phyloP scores from a whole-genome alignment of 2,888 invertebrate species.

The Ceratothoa steindachneri region DNA sequence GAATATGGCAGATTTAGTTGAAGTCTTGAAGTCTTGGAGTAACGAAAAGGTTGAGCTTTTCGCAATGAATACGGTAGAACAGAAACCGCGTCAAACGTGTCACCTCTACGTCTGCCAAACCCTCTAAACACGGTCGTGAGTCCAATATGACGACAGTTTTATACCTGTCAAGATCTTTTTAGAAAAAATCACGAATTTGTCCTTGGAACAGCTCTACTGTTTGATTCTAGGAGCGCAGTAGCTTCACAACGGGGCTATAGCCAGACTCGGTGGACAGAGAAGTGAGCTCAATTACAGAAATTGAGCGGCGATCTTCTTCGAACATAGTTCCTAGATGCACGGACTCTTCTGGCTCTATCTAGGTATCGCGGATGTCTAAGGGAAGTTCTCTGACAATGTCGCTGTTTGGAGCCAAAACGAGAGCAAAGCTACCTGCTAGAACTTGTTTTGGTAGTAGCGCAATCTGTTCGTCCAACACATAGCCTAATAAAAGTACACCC shows the following conservation, averaged over 20 bases:
- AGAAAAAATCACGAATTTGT: not conserved
- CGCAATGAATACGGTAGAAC: not conserved
- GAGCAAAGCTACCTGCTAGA: not conserved
- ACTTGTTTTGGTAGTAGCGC: not conserved
- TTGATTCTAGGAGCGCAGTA: not conserved
- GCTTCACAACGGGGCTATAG: not conserved
- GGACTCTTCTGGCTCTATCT: not conserved
- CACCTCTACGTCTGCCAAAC: not conserved
- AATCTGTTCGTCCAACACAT: not conserved
- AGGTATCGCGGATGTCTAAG: not conserved
- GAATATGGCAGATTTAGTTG: not conserved
- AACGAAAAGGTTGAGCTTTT: not conserved
- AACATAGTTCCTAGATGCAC: slow-evolving; percentile 1
- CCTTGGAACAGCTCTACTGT: not conserved
- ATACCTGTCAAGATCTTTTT: not conserved
- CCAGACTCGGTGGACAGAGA: not conserved
- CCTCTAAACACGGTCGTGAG: not conserved
- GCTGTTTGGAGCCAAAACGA: not conserved
- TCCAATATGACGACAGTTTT: not conserved
- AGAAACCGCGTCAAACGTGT: not conserved
- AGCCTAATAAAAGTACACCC: not conserved
- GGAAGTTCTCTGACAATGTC: not conserved
- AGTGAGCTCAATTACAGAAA: not conserved
- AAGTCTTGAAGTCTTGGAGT: not conserved
- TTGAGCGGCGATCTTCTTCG: not conserved